Conservation (phyloP, 2,888 invertebrate species). For the Mylabris sibirica region DNA sequence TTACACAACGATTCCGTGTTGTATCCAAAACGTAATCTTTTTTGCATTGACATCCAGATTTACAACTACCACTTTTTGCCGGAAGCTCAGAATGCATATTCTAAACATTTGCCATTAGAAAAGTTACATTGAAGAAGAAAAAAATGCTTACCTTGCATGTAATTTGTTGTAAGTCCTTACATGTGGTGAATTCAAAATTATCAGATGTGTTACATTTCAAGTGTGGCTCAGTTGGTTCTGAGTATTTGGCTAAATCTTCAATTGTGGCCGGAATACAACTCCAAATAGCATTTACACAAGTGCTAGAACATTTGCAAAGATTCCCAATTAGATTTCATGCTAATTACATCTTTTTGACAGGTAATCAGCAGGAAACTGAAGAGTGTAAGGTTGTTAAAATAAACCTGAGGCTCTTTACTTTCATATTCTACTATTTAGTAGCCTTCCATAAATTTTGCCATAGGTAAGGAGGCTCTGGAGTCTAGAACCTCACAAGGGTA, state of each 20-base stretch:
- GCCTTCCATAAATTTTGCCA: no score
- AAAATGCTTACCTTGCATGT: background rate
- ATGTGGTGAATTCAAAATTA: background rate
- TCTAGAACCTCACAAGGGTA: no score
- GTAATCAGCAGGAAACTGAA: no score
- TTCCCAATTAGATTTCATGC: no score
- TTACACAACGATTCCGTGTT: constrained; percentile 71
- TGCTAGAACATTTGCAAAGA: no score
- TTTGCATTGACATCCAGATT: constrained; percentile 65
- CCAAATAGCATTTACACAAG: constrained; percentile 77
- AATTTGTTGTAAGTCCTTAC: background rate
- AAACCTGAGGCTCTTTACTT: no score
- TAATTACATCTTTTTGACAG: no score
- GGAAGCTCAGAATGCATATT: constrained; percentile 69
- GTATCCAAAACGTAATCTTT: constrained; percentile 77
- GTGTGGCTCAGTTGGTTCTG: constrained; percentile 68
- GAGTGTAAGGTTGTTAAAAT: no score
- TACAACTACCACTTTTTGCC: constrained; percentile 87
- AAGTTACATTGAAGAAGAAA: no score
- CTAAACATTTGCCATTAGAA: background rate
- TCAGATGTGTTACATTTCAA: constrained; percentile 59
- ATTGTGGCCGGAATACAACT: constrained; percentile 71
- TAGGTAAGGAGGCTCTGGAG: no score
- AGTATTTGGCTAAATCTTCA: background rate
- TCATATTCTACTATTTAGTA: no score